Percentiles rank a stretch among this genome's conserved stretches.
These are phyloP conservation scores for Drosophila cognata DNA, from an alignment of 2,888 invertebrate genomes.

Conservation along the genomic window DNA sequence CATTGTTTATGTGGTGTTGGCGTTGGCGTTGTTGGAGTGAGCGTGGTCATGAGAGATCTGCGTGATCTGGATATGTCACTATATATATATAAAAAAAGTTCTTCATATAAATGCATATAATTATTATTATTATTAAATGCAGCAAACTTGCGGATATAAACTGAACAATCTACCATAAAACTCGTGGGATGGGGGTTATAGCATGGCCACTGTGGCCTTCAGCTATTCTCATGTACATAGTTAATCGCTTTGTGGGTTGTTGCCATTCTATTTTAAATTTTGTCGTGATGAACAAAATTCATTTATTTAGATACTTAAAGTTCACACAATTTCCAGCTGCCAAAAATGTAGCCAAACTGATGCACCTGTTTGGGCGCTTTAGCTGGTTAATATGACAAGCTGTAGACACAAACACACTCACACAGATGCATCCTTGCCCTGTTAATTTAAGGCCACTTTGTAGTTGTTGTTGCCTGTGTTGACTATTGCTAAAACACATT, in stretches of 20 bases:
- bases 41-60: no score
- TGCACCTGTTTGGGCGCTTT: conserved; percentile 48
- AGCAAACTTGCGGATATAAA: no score
- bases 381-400: conserved; percentile 51
- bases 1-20: no score
- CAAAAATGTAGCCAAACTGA: conserved; percentile 21
- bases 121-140: no score
- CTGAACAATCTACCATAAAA: no score
- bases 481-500: conserved; percentile 68
- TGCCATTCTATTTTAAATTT: conserved; percentile 1
- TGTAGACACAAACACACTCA: conserved; percentile 46
- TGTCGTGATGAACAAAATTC: background rate
- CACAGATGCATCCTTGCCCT: conserved; percentile 9
- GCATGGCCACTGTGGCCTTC: background rate
- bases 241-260: background rate
- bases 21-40: no score
- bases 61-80: no score
- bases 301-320: background rate
- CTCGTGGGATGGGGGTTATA: background rate
- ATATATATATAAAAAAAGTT: no score
- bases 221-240: background rate
- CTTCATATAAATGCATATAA: no score
- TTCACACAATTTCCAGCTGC: background rate
- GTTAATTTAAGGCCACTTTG: conserved; percentile 48
- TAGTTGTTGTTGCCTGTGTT: conserved; percentile 56